phyloP scores from a whole-genome alignment of 2,888 invertebrate genomes.

The Noctua fimbriata region DNA sequence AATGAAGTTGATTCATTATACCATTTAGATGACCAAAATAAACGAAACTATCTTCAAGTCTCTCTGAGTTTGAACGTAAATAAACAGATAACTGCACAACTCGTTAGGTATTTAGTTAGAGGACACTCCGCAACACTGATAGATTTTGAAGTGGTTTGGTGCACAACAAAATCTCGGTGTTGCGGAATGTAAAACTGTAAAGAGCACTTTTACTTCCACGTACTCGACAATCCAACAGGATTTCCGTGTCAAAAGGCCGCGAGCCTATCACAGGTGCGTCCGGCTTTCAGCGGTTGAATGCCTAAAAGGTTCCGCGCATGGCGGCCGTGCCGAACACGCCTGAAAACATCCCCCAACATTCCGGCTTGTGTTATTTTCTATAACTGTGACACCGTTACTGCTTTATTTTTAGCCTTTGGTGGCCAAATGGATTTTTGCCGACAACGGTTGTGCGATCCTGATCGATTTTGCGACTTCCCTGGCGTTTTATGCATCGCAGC shows the following conservation, averaged over 20 bases:
- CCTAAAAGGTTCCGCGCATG: conserved; percentile 47
- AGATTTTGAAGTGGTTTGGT: background rate
- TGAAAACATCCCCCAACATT: conserved; percentile 39
- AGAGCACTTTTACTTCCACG: conserved; percentile 17
- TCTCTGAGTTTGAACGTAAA: background rate
- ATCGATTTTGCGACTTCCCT: conserved; percentile 40
- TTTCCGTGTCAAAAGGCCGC: conserved; percentile 60
- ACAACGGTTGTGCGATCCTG: conserved; percentile 27
- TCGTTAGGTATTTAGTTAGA: background rate
- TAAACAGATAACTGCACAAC: background rate
- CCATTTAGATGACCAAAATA: background rate
- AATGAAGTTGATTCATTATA: background rate
- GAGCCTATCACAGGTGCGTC: conserved; percentile 54
- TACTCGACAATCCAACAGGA: conserved; percentile 53
- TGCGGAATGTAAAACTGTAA: conserved; percentile 46
- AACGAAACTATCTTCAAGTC: background rate
- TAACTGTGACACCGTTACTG: conserved; percentile 18
- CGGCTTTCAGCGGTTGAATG: conserved; percentile 59
- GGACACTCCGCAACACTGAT: background rate
- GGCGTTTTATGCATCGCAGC: conserved; percentile 55
- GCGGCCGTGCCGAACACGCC: conserved; percentile 27
- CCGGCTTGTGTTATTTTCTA: conserved; percentile 40
- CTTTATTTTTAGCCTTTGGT: conserved; percentile 22
- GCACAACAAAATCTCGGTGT: conserved; percentile 22
- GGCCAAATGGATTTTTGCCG: conserved; percentile 21